These are phyloP conservation scores for Oxyruncus cristatus DNA, from an alignment of 2,113 vertebrate species.

Conservation along the genomic window DNA sequence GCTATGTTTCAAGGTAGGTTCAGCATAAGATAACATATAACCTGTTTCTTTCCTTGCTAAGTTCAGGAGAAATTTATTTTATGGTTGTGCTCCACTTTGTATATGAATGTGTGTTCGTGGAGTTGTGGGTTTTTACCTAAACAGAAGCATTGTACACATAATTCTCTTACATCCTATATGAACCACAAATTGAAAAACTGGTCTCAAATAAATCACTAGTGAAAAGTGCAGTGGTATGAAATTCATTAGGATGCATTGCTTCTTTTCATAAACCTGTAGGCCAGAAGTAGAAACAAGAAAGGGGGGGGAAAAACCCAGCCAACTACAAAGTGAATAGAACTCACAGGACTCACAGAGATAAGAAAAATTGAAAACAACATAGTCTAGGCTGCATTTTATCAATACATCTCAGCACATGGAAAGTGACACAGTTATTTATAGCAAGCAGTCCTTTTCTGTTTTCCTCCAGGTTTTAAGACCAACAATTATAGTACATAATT, in stretches of 20 bases:
- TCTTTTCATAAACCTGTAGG: neutral
- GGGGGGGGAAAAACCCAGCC: fast-evolving
- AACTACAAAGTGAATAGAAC: neutral
- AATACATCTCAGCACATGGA: neutral
- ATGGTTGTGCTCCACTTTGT: neutral
- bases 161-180: neutral
- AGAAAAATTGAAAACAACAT: neutral
- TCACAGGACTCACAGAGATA: neutral
- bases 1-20: neutral
- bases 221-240: neutral
- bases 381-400: neutral
- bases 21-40: neutral
- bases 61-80: neutral
- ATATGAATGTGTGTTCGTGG: neutral
- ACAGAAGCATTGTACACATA: neutral
- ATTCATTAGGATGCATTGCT: neutral
- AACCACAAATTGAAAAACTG: neutral
- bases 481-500: neutral
- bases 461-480: neutral
- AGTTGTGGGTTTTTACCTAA: neutral
- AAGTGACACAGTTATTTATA: neutral
- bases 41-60: neutral
- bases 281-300: neutral
- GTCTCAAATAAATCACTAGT: neutral
- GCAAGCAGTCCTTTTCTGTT: neutral